Percentiles rank a stretch among this genome's conserved stretches.
Evolutionary conservation across 2,797 vertebrate species (phyloP).

Genomic region (Spinibarbus caldwelli): DNA sequence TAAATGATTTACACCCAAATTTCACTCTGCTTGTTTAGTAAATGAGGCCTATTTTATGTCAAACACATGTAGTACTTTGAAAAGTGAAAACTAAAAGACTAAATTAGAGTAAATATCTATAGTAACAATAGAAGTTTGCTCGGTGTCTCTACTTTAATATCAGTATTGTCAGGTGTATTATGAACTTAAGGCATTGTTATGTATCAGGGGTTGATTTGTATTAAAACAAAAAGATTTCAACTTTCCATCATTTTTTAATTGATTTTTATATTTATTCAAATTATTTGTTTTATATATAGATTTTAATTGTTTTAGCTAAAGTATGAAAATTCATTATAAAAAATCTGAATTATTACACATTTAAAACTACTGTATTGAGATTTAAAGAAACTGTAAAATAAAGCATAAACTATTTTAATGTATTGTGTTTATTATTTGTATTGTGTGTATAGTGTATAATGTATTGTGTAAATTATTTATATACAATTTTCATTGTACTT

Average conservation of each 20-base stretch:
- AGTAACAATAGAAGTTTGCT: not conserved
- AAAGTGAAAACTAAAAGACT: not conserved
- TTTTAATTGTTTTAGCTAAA: not conserved
- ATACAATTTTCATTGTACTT: not conserved
- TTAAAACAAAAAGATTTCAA: not conserved
- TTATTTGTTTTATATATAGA: not conserved
- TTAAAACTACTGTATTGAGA: not conserved
- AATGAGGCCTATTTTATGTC: not conserved
- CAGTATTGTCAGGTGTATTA: not conserved
- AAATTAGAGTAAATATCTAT: not conserved
- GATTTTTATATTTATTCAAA: not conserved
- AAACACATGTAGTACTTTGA: not conserved
- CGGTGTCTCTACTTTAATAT: not conserved
- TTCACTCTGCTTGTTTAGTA: not conserved
- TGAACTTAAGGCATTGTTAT: not conserved
- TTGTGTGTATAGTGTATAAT: too few relatives aligned
- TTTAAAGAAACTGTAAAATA: not conserved
- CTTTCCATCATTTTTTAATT: not conserved
- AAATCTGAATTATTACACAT: accelerated
- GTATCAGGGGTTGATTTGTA: not conserved
- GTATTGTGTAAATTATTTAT: too few relatives aligned
- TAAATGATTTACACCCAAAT: not conserved
- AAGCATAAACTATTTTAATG: not conserved
- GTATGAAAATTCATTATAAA: not conserved
- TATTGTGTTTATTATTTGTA: too few relatives aligned